These are phyloP conservation scores for Bellardia pandia DNA, from an alignment of 2,888 invertebrate genomes.

Conservation along the genomic window DNA sequence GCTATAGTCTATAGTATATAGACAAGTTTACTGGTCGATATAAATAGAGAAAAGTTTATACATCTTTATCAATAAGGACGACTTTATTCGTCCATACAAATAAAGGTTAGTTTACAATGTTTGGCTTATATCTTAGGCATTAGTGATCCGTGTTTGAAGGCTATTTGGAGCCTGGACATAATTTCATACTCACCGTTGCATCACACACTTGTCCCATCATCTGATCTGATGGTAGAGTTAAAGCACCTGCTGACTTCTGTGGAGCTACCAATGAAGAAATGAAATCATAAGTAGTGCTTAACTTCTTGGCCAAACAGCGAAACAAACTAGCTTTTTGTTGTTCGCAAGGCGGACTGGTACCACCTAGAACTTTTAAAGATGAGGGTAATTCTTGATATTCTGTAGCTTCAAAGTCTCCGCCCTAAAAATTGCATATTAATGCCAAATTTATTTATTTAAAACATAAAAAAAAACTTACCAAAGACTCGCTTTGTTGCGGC, in stretches of 20 bases:
- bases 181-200: slow-evolving; percentile 16
- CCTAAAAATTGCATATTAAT: not conserved
- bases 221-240: not conserved
- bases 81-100: too few relatives aligned
- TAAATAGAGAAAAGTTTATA: too few relatives aligned
- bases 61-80: too few relatives aligned
- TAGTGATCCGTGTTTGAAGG: too few relatives aligned
- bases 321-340: slow-evolving; percentile 40
- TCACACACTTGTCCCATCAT: not conserved
- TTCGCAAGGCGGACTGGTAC: not conserved
- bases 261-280: slow-evolving; percentile 35
- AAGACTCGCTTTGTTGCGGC: not conserved
- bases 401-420: not conserved
- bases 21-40: too few relatives aligned
- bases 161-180: too few relatives aligned
- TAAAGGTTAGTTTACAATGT: too few relatives aligned
- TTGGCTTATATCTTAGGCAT: too few relatives aligned
- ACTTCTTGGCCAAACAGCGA: slow-evolving; percentile 48
- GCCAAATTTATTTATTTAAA: not conserved
- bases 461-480: not conserved
- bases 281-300: slow-evolving; percentile 49
- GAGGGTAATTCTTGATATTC: slow-evolving; percentile 16
- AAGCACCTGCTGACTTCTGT: not conserved
- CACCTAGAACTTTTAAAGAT: not conserved
- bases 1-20: too few relatives aligned